phyloP scores from a whole-genome alignment of 2,888 invertebrate genomes.

The Sphecodes monilicornis region DNA sequence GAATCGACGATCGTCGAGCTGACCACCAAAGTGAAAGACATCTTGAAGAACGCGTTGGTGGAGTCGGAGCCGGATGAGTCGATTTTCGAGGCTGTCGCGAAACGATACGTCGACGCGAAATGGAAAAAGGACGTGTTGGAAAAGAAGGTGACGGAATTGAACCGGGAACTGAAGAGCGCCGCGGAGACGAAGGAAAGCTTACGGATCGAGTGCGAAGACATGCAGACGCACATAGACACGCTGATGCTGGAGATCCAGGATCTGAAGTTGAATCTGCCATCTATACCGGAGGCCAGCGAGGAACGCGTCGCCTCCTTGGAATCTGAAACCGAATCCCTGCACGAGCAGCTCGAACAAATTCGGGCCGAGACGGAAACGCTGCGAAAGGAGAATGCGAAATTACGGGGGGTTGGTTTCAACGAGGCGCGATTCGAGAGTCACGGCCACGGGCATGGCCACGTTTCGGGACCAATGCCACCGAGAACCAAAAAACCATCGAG shows the following conservation, averaged over 20 bases:
- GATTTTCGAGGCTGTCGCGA: slow-evolving; percentile 75
- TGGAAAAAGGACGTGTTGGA: slow-evolving; percentile 83
- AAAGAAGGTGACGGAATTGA: slow-evolving; percentile 80
- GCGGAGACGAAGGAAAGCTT: slow-evolving; percentile 78
- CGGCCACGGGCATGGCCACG: slow-evolving; percentile 76
- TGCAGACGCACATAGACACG: slow-evolving; percentile 82
- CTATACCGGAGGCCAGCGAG: slow-evolving; percentile 82
- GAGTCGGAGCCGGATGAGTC: slow-evolving; percentile 77
- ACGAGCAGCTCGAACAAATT: slow-evolving; percentile 84
- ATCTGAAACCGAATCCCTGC: slow-evolving; percentile 82
- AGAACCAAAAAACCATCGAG: slow-evolving; percentile 84
- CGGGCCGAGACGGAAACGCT: slow-evolving; percentile 79
- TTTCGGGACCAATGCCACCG: slow-evolving; percentile 55
- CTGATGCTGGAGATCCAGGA: slow-evolving; percentile 77
- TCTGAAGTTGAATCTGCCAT: slow-evolving; percentile 79
- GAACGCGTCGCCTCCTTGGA: slow-evolving; percentile 80
- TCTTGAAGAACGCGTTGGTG: slow-evolving; percentile 82
- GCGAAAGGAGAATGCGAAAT: slow-evolving; percentile 71
- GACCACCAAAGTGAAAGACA: slow-evolving; percentile 68
- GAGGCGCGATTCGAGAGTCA: slow-evolving; percentile 67
- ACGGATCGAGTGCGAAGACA: slow-evolving; percentile 80
- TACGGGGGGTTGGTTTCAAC: slow-evolving; percentile 85
- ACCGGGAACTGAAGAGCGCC: slow-evolving; percentile 76
- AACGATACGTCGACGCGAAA: slow-evolving; percentile 75
- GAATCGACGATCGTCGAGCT: slow-evolving; percentile 62